phyloP scores from a whole-genome alignment of 2,888 invertebrate species.

The Nymphalis polychloros region DNA sequence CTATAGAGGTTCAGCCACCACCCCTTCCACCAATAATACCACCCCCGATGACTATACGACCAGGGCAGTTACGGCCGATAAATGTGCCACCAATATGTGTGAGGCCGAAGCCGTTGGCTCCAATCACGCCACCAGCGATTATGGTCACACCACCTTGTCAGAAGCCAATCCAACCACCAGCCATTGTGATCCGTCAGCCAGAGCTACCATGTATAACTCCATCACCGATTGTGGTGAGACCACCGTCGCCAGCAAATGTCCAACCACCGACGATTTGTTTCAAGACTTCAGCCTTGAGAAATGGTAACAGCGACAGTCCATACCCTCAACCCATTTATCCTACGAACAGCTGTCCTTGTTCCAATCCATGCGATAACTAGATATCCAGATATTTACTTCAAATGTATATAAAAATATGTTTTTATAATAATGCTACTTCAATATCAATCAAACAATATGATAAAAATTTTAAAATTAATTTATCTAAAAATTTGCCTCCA shows the following conservation, averaged over 20 bases:
- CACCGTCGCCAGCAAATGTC: slow-evolving; percentile 48
- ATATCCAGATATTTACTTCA: too few relatives aligned
- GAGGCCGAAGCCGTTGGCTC: slow-evolving; percentile 46
- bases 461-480: too few relatives aligned
- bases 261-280: slow-evolving; percentile 54
- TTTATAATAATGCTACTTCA: too few relatives aligned
- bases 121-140: slow-evolving; percentile 56
- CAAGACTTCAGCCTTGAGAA: slow-evolving; percentile 29
- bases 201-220: slow-evolving; percentile 40
- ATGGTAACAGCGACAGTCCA: neutral
- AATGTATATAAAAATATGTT: too few relatives aligned
- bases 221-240: slow-evolving; percentile 53
- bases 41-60: slow-evolving; percentile 52
- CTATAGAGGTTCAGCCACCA: slow-evolving; percentile 52
- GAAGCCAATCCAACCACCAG: slow-evolving; percentile 45
- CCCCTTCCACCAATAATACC: slow-evolving; percentile 50
- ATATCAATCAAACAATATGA: too few relatives aligned
- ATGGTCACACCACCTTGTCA: slow-evolving; percentile 53
- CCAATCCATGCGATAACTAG: neutral
- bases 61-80: slow-evolving; percentile 48
- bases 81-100: slow-evolving; percentile 54
- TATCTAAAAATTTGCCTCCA: too few relatives aligned
- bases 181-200: slow-evolving; percentile 49
- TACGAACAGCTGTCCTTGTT: neutral
- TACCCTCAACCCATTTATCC: neutral